Evolutionary conservation across 2,888 invertebrate genomes (phyloP), one percentile per base, ranked within the genome.

Genomic region (Calliopum simillimum): DNA sequence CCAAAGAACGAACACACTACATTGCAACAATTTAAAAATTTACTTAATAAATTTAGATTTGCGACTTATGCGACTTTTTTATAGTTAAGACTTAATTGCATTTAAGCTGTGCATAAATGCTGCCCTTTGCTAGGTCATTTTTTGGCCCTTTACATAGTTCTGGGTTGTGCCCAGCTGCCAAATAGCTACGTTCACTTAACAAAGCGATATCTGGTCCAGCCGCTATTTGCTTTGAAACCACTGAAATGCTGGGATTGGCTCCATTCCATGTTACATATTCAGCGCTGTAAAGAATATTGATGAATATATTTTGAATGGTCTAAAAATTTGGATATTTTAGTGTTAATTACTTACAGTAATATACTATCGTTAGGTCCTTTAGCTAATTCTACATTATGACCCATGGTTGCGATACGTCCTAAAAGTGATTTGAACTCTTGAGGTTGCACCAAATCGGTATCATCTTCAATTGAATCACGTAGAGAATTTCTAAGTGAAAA

Each of bases 211-310:
- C 88, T 2, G 90, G 87, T 2, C 93, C 92, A 67, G 87, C 86
- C 0, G 88, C 87, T 1, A 88, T 55, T 44, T 84, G 82, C 70
- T 86, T 84, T 19, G 81, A 81, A 0, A 90, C 90, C 33, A 85
- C 84, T 8, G 89, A 85, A 16, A 91, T 85, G 62, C 88, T 89
- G 0, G 91, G 90, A 84, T 94, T 92, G 0, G 94, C 92, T 0
- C 95, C 95, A 75, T 92, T 92, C 94, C 95, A 95, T 4, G 94
- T 91, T 62, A 94, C 89, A 81, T 95, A 95, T 80, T 95, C 94
- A 74, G 91, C 91, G 71, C 94, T 95, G 81, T 69, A 74, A 23
- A 47, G 19, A 19, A 33, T 55, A 44, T 14, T 46, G 19, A 43
- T 44, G 19, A 44, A 61, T 19, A 44, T 13, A 21, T 6, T 11